Conservation (phyloP, 2,113 vertebrate species). For the Antechinus stuartii region DNA sequence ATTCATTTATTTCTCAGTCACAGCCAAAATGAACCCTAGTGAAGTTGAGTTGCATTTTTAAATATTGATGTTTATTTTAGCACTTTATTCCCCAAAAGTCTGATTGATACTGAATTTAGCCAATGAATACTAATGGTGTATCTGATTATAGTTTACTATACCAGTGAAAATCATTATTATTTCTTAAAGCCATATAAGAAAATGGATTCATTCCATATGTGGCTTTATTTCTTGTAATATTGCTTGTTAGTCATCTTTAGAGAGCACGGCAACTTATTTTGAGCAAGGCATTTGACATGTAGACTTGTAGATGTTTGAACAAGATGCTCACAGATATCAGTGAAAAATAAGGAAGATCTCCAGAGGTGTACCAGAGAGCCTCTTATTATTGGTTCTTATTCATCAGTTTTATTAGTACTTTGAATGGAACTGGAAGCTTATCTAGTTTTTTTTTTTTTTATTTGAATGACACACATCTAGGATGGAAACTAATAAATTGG, state of each 20-base stretch:
- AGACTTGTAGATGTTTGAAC: neutral
- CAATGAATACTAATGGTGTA: neutral
- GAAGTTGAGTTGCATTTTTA: neutral
- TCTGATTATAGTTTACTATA: conserved; percentile 39
- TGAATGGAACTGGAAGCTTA: neutral
- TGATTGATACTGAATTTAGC: conserved; percentile 26
- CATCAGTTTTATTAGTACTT: neutral
- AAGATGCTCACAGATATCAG: neutral
- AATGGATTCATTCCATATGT: neutral
- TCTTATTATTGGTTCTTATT: neutral
- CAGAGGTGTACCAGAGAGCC: neutral
- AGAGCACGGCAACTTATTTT: conserved; percentile 37
- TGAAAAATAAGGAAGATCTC: neutral
- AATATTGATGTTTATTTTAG: neutral
- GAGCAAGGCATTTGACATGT: neutral
- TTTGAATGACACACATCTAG: neutral
- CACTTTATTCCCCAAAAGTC: neutral
- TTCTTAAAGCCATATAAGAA: conserved; percentile 36
- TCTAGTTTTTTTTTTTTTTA: neutral
- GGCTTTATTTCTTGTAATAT: neutral
- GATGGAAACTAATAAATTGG: neutral
- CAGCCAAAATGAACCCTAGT: neutral
- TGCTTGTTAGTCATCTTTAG: conserved; percentile 21
- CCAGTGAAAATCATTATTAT: neutral
- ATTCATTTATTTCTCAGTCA: neutral